Evolutionary conservation across 53 echinoderm and acorn worm species (phyloP).

Genomic region (Stichopus horrens): DNA sequence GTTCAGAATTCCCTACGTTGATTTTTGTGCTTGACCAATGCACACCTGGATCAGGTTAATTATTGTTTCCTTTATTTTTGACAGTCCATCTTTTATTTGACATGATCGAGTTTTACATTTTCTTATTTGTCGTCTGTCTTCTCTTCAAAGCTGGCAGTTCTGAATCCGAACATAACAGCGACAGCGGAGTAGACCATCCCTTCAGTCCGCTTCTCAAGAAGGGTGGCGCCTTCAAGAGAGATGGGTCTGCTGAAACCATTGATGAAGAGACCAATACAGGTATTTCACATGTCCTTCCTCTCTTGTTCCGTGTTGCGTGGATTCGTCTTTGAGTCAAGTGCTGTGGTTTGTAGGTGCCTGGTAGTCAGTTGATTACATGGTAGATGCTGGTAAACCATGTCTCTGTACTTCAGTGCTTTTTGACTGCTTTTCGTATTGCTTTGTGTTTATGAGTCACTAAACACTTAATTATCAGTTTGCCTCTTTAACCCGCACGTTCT

Average conservation of each 20-base stretch:
- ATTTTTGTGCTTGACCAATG: not conserved
- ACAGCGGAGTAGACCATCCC: constrained; percentile 84
- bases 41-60: not conserved
- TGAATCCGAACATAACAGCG: constrained; percentile 78
- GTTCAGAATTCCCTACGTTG: not conserved
- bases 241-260: constrained; percentile 35
- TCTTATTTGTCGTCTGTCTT: not conserved
- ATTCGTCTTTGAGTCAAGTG: too few relatives aligned
- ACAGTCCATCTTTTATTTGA: too few relatives aligned
- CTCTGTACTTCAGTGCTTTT: not conserved
- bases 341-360: too few relatives aligned
- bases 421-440: too few relatives aligned
- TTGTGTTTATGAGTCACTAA: too few relatives aligned
- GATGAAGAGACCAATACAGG: constrained; percentile 50
- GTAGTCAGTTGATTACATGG: too few relatives aligned
- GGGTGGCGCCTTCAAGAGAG: constrained; percentile 44
- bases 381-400: not conserved
- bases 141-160: constrained; percentile 63
- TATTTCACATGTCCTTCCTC: not conserved
- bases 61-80: not conserved
- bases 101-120: not conserved
- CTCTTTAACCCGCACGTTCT: too few relatives aligned
- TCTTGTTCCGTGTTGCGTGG: not conserved
- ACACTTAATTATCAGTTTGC: too few relatives aligned
- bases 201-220: constrained; percentile 62